phyloP scores from a whole-genome alignment of 2,797 vertebrate genomes.

The Fratercula arctica region DNA sequence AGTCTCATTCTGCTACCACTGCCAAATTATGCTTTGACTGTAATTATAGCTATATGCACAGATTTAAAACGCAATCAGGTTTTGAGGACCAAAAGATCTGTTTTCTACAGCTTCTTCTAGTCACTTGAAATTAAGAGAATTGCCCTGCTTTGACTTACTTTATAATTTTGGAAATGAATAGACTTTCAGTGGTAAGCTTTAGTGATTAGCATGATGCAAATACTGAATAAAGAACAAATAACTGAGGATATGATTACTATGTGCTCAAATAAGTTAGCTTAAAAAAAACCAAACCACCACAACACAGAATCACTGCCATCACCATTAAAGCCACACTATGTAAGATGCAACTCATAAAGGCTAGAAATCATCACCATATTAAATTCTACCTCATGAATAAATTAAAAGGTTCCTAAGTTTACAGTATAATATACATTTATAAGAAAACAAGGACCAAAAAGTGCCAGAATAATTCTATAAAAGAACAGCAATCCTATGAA shows the following conservation, averaged over 20 bases:
- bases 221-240: constrained; percentile 44
- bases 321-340: neutral
- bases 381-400: constrained; percentile 81
- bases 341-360: constrained; percentile 75
- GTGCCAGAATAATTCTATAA: constrained; percentile 69
- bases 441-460: constrained; percentile 73
- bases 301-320: constrained; percentile 1
- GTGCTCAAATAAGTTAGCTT: constrained; percentile 63
- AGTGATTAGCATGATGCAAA: constrained; percentile 20
- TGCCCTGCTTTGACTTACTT: constrained; percentile 24
- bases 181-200: neutral
- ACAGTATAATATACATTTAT: constrained; percentile 76
- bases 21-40: constrained; percentile 73
- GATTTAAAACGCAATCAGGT: constrained; percentile 48
- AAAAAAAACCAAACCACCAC: neutral
- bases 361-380: constrained; percentile 74
- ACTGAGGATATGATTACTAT: constrained; percentile 35
- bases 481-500: constrained; percentile 44
- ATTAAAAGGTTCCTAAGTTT: constrained; percentile 76
- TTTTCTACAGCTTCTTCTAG: constrained; percentile 30
- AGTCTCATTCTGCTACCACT: constrained; percentile 76
- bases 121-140: constrained; percentile 51
- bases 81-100: constrained; percentile 6
- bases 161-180: constrained; percentile 51
- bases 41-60: constrained; percentile 66